Evolutionary conservation across 2,797 vertebrate genomes (phyloP).

Genomic region (Nasua narica): DNA sequence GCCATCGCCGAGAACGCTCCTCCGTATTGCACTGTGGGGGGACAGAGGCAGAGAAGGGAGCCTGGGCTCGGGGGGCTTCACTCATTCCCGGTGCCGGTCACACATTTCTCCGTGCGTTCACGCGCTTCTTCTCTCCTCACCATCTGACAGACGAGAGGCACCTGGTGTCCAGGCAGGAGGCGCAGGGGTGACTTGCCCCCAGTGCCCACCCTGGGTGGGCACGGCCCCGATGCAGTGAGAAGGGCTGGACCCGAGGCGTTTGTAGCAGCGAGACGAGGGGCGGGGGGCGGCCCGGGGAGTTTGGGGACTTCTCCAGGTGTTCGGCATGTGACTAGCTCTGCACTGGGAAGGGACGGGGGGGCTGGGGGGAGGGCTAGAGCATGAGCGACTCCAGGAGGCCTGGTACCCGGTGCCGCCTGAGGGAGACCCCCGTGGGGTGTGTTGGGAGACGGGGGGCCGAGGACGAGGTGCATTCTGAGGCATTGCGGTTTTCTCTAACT

Average conservation of each 20-base stretch:
- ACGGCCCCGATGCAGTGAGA: fast-evolving
- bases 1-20: fast-evolving
- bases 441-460: not conserved
- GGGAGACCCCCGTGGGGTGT: fast-evolving
- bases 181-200: fast-evolving
- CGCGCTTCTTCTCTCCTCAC: not conserved
- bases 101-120: fast-evolving
- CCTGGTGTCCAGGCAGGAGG: not conserved
- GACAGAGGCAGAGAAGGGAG: not conserved
- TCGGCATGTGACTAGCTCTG: fast-evolving
- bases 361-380: not conserved
- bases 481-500: not conserved
- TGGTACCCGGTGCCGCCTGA: not conserved
- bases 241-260: fast-evolving
- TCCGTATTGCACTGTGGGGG: fast-evolving
- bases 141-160: not conserved
- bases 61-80: fast-evolving
- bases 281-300: fast-evolving
- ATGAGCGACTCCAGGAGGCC: fast-evolving
- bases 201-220: fast-evolving
- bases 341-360: too few relatives aligned
- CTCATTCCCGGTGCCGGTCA: fast-evolving
- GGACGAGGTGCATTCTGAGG: not conserved
- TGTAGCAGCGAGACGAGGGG: not conserved
- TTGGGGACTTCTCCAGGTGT: too few relatives aligned